Percentiles rank a stretch among this genome's conserved stretches.
These are phyloP conservation scores for Sitta carolinensis DNA, from an alignment of 2,797 vertebrate species.

Conservation along the genomic window DNA sequence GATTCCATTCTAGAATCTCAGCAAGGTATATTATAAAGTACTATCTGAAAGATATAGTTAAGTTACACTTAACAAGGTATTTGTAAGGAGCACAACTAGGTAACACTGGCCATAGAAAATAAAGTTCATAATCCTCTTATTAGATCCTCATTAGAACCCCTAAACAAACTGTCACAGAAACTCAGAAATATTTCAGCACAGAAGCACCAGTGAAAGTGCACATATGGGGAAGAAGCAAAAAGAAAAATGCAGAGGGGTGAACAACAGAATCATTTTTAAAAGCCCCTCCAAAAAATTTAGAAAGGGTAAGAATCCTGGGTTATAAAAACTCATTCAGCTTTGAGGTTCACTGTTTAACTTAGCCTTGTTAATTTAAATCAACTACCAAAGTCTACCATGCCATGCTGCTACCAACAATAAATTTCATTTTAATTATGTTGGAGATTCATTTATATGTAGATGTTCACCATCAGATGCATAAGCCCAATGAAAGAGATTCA, in stretches of 20 bases:
- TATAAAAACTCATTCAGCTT: background rate
- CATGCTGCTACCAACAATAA: background rate
- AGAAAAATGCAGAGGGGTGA: background rate
- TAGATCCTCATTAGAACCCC: background rate
- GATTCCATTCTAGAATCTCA: background rate
- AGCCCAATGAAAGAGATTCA: background rate
- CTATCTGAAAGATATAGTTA: background rate
- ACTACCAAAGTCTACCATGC: background rate
- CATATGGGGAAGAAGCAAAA: background rate
- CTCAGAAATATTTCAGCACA: background rate
- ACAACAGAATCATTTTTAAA: rapidly evolving
- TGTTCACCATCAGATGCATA: background rate
- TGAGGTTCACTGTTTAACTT: background rate
- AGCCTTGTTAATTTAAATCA: background rate
- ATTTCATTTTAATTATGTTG: conserved; percentile 26
- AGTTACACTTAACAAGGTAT: background rate
- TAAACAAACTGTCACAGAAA: background rate
- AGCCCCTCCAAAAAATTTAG: background rate
- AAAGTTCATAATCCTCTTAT: background rate
- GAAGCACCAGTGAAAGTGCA: background rate
- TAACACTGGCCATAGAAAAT: background rate
- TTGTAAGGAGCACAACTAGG: background rate
- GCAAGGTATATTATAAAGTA: background rate
- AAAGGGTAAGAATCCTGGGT: background rate
- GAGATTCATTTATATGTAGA: conserved; percentile 45